Conservation (phyloP, 2,113 vertebrate genomes). For the Spea multiplicata region DNA sequence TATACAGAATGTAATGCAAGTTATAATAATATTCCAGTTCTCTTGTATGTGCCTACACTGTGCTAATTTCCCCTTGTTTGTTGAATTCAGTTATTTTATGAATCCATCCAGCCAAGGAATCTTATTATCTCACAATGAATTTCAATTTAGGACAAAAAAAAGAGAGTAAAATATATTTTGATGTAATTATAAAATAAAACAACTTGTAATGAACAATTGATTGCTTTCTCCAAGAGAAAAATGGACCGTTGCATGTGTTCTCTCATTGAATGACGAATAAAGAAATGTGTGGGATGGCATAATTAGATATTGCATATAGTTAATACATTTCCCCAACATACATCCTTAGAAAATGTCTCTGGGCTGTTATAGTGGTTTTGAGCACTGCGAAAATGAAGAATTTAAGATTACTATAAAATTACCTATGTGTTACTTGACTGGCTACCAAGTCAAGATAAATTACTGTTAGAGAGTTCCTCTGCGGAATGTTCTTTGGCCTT, state of each 20-base stretch:
- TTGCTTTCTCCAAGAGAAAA: conserved; percentile 41
- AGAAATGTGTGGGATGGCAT: conserved; percentile 44
- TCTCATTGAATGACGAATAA: conserved; percentile 47
- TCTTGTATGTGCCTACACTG: conserved; percentile 3
- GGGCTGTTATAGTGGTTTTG: conserved; percentile 32
- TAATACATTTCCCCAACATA: conserved; percentile 42
- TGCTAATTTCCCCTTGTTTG: conserved; percentile 1
- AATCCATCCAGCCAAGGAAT: conserved; percentile 26
- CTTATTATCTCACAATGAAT: conserved; percentile 32
- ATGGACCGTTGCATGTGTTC: conserved; percentile 44
- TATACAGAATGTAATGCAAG: background rate
- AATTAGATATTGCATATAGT: conserved; percentile 46
- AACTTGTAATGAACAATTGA: conserved; percentile 47
- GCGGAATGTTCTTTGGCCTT: background rate
- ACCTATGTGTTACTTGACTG: conserved; percentile 32
- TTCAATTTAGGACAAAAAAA: conserved; percentile 35
- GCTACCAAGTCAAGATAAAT: conserved; percentile 38
- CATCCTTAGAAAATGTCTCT: conserved; percentile 31
- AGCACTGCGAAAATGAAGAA: conserved; percentile 40
- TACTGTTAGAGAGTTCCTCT: conserved; percentile 23
- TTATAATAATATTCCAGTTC: background rate
- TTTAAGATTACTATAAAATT: conserved; percentile 47
- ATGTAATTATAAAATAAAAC: conserved; percentile 47
- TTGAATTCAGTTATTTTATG: conserved; percentile 17
- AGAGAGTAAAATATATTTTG: conserved; percentile 33